These are phyloP conservation scores for Rynchops niger DNA, from an alignment of 2,113 vertebrate genomes.

Conservation along the genomic window DNA sequence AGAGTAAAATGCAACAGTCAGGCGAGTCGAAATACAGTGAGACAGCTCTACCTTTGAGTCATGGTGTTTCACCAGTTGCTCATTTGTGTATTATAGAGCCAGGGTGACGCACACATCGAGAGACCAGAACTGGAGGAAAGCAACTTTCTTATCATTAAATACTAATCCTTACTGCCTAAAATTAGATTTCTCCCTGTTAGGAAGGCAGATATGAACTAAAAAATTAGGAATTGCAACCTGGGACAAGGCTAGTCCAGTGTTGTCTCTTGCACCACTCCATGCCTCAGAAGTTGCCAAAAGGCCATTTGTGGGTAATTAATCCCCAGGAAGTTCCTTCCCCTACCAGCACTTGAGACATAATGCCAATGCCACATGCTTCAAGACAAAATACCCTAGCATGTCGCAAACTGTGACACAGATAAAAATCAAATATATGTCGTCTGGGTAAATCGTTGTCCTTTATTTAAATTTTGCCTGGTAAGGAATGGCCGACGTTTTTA, in stretches of 20 bases:
- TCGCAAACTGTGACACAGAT: background rate
- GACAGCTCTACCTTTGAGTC: background rate
- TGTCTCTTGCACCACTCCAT: background rate
- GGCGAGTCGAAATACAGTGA: background rate
- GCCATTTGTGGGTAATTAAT: background rate
- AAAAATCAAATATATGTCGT: background rate
- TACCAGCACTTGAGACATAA: background rate
- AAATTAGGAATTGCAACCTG: background rate
- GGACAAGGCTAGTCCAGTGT: background rate
- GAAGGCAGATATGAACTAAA: background rate
- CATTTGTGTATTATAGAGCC: background rate
- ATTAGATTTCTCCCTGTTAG: background rate
- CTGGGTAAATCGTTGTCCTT: background rate
- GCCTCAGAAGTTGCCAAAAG: background rate
- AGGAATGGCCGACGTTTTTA: accelerated
- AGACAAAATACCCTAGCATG: background rate
- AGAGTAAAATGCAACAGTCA: background rate
- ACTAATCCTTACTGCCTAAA: background rate
- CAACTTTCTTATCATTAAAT: background rate
- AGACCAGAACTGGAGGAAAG: accelerated
- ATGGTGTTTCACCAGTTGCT: background rate
- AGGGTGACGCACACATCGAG: background rate
- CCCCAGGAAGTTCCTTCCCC: background rate
- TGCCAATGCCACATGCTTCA: background rate
- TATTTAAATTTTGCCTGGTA: background rate